Evolutionary conservation across 2,888 invertebrate species (phyloP).

Genomic region (Drosophila algonquin): DNA sequence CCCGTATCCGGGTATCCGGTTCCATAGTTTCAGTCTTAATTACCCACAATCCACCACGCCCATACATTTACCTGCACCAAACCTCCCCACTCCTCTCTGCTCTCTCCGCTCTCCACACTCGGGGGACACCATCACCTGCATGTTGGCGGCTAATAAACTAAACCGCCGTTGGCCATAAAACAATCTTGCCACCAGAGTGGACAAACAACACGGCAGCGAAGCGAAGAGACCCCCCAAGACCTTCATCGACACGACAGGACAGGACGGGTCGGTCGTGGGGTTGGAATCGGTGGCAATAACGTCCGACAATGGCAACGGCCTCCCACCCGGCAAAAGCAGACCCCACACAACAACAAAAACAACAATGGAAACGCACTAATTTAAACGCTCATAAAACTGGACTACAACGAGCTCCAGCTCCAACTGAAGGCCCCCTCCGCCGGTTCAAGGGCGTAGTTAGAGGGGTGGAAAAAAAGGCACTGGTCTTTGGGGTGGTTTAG

Average conservation of each 20-base stretch:
- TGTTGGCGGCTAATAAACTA: slow-evolving; percentile 73
- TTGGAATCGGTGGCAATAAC: not conserved
- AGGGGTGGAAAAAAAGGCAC: not conserved
- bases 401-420: slow-evolving; percentile 12
- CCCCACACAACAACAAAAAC: slow-evolving; percentile 22
- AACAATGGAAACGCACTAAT: slow-evolving; percentile 59
- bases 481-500: not conserved
- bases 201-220: slow-evolving; percentile 49
- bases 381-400: slow-evolving; percentile 67
- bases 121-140: slow-evolving; percentile 54
- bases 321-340: not conserved
- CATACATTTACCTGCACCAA: slow-evolving; percentile 6
- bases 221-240: not conserved
- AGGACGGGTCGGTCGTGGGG: not conserved
- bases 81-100: too few species aligned
- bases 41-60: slow-evolving; percentile 55
- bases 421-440: not conserved
- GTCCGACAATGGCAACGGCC: not conserved
- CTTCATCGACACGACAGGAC: slow-evolving; percentile 1
- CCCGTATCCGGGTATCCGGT: slow-evolving; percentile 9
- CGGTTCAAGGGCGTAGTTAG: not conserved
- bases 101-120: not conserved
- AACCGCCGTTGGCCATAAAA: slow-evolving; percentile 71
- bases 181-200: slow-evolving; percentile 61
- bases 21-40: slow-evolving; percentile 58